Evolutionary conservation across 2,888 invertebrate genomes (phyloP), one percentile per base, ranked within the genome.

Genomic region (Cryptus viduatorius): DNA sequence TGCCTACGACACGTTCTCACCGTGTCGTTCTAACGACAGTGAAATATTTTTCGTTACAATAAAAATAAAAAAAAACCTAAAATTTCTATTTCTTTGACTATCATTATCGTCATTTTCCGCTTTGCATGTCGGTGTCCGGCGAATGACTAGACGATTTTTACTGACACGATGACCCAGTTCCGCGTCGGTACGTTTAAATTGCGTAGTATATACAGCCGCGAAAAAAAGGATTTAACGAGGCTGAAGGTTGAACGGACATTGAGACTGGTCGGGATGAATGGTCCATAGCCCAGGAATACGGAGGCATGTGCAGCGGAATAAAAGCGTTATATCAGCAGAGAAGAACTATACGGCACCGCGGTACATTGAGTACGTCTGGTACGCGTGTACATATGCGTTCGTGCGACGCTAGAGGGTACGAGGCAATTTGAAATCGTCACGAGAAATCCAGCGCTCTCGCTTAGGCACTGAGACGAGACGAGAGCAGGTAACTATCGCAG

Each of bases 221-320:
- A 12, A 8, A 7, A 12, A 19, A 77, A 79, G 59, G 75, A 78
- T 79, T 86, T 72, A 79, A 82, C 64, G 75, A 73, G 59, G 31
- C 46, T 80, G 84, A 84, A 86, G 86, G 86, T 86, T 86, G 75
- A 79, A 71, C 73, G 73, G 79, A 85, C 82, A 86, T 86, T 86
- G 82, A 86, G 78, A 82, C 77, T 77, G 79, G 65, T 86, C 73
- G 78, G 69, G 65, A 75, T 86, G 78, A 86, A 86, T 82, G 72
- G 71, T 75, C 75, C 75, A 65, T 59, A 16, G 24, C n/a, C 24
- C 16, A 24, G 46, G 56, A 19, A 8, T 19, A 56, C 16, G 19
- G 16, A 3, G 56, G 19, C 16, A 16, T 16, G 29, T 71, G 65
- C 64, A 64, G n/a, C 37, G 50, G 44, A 31, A 37, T 73, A 78